phyloP scores from a whole-genome alignment of 2,888 invertebrate genomes.

The Nephrotoma appendiculata region DNA sequence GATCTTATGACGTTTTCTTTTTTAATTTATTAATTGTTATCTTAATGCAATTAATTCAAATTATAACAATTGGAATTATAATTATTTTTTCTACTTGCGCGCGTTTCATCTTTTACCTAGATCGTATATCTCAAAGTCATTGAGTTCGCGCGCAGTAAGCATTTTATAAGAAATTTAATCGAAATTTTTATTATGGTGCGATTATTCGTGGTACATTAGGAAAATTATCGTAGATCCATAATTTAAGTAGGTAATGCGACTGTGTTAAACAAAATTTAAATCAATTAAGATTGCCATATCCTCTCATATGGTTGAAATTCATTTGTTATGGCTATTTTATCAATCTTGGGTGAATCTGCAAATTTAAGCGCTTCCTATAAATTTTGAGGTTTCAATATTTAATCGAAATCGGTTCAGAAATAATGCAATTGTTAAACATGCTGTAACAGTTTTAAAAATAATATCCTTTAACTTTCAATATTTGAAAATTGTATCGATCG shows the following conservation, averaged over 20 bases:
- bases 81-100: background rate
- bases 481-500: too few species aligned
- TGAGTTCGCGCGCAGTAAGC: background rate
- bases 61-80: background rate
- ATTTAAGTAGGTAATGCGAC: background rate
- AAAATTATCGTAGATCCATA: background rate
- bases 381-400: too few species aligned
- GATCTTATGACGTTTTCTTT: background rate
- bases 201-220: background rate
- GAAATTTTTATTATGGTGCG: background rate
- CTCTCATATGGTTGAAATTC: too few species aligned
- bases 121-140: background rate
- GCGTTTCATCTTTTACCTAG: background rate
- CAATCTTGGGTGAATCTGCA: too few species aligned
- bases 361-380: too few species aligned
- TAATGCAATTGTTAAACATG: too few species aligned
- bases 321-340: too few species aligned
- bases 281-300: too few species aligned
- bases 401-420: too few species aligned
- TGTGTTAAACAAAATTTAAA: too few species aligned
- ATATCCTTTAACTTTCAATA: too few species aligned
- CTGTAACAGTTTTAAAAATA: too few species aligned
- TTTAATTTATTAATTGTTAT: background rate
- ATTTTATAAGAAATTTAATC: background rate
- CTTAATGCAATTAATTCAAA: background rate